Base-by-base conservation (phyloP, 2,888 invertebrate species). In the Leptogaster cylindrica region DNA sequence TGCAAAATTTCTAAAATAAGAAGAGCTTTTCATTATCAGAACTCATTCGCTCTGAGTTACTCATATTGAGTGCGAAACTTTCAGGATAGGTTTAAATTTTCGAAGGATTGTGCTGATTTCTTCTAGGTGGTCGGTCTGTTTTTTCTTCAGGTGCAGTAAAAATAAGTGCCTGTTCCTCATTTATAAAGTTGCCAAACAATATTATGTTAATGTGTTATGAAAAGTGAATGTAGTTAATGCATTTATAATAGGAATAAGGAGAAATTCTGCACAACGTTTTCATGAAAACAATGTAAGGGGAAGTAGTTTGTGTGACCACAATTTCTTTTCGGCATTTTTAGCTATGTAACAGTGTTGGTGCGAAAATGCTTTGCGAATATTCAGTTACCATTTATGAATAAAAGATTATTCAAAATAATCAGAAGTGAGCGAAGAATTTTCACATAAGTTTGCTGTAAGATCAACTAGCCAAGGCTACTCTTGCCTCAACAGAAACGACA, bases 361-460 rank as follows among this genome's bases (percentile, higher is more conserved):
- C n/a, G 41, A 25, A 61, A 61, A 61, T 61, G 61, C 18, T 25
- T 44, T 44, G 44, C 28, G 61, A 55, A 55, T 55, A 55, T 55
- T 23, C 20, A 39, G 36, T n/a, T 20, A 55, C 39, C 36, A 55
- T 23, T 55, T 44, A 44, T 61, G 61, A 61, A 44, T 61, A 25
- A 61, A 10, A 61, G 25, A 28, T 44, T 20, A 28, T 44, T 25
- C 27, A 61, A 61, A 61, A n/a, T 44, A 10, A 28, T 14, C 10
- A 61, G n/a, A n/a, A n/a, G 61, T 61, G 61, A 61, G 44, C 61
- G 61, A 4, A 23, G 10, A 10, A 1, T n/a, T 23, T 7, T 16
- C 27, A 16, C 27, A 16, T 14, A n/a, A 27, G 58, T 41, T 23
- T 41, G 8, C 44, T 61, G 61, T 61, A 36, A 44, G 44, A 44